Percentiles rank a stretch among this genome's conserved stretches.
Conservation (phyloP, 1,140 invertebrate genomes). For the Aphidius ervi region DNA sequence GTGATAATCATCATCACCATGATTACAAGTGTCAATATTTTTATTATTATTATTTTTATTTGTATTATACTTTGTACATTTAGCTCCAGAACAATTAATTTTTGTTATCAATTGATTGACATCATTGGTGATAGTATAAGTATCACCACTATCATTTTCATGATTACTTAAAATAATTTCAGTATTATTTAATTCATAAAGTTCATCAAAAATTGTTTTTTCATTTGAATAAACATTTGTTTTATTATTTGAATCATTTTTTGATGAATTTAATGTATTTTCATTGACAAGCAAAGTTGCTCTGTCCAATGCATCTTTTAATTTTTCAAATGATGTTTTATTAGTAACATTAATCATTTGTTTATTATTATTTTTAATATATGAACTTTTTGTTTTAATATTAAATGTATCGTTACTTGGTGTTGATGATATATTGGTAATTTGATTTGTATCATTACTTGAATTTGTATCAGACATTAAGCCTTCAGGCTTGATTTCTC, state of each 20-base stretch:
- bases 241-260: slow-evolving; percentile 5
- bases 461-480: not conserved
- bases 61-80: no score
- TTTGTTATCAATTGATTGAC: no score
- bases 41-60: not conserved
- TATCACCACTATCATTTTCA: slow-evolving; percentile 15
- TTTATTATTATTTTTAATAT: not conserved
- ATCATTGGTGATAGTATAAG: not conserved
- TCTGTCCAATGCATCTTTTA: slow-evolving; percentile 38
- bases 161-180: slow-evolving; percentile 31
- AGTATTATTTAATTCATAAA: slow-evolving; percentile 24
- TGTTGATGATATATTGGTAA: slow-evolving; percentile 5
- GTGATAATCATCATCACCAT: no score
- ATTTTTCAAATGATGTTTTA: slow-evolving; percentile 17
- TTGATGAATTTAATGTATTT: slow-evolving; percentile 19
- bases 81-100: no score
- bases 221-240: slow-evolving; percentile 4
- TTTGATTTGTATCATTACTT: not conserved
- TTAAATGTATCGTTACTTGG: slow-evolving; percentile 25
- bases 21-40: not conserved
- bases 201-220: slow-evolving; percentile 26
- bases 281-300: slow-evolving; percentile 35
- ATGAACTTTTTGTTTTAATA: not conserved
- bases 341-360: not conserved
- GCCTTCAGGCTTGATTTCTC: slow-evolving; percentile 16